These are phyloP conservation scores for Noctua janthe DNA, from an alignment of 2,888 invertebrate genomes.

Conservation along the genomic window DNA sequence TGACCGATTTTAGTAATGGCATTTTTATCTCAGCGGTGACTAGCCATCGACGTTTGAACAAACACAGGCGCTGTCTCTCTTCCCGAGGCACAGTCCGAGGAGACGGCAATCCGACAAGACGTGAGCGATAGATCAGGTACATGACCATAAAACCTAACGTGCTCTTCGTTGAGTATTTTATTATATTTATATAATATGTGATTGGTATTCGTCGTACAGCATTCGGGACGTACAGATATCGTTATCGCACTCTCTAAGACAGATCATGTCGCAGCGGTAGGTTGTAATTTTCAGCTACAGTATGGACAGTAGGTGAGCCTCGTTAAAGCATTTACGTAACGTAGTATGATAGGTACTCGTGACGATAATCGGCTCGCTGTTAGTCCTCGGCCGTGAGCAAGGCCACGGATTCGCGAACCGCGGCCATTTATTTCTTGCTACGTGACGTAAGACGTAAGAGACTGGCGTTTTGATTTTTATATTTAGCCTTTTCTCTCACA, in stretches of 20 bases:
- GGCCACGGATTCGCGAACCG: slow-evolving; percentile 50
- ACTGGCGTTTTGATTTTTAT: slow-evolving; percentile 10
- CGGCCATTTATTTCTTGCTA: slow-evolving; percentile 16
- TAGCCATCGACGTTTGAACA: background rate
- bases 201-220: background rate
- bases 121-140: background rate
- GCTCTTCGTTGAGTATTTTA: background rate
- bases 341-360: slow-evolving; percentile 12
- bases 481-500: background rate
- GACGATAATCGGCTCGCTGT: slow-evolving; percentile 7
- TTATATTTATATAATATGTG: too few species aligned
- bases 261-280: background rate
- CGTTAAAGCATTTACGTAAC: slow-evolving; percentile 11
- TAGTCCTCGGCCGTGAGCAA: slow-evolving; percentile 59
- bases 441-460: background rate
- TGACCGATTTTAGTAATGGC: background rate
- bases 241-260: background rate
- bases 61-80: background rate
- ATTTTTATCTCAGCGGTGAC: background rate
- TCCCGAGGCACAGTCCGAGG: background rate
- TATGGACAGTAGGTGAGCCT: background rate
- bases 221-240: background rate
- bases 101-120: background rate
- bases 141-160: background rate
- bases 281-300: background rate